Percentiles rank a stretch among this genome's conserved stretches.
These are phyloP conservation scores for Podarcis raffonei DNA, from an alignment of 2,113 vertebrate genomes.

Conservation along the genomic window DNA sequence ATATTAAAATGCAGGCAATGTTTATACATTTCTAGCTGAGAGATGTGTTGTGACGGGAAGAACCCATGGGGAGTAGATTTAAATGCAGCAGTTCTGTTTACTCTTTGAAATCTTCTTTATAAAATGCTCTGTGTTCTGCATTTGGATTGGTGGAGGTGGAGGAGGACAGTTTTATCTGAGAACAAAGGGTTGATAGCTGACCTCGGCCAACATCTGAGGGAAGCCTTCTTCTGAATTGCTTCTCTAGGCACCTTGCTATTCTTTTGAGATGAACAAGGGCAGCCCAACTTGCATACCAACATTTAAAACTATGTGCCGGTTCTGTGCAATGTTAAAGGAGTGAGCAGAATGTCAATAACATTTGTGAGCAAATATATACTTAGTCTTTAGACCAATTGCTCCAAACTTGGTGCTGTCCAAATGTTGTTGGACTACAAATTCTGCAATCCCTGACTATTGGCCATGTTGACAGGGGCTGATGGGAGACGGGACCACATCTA, in stretches of 20 bases:
- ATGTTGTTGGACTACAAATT: not conserved
- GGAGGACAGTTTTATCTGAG: not conserved
- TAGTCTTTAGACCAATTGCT: not conserved
- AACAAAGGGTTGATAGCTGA: conserved; percentile 14
- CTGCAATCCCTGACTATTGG: no score
- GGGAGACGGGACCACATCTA: no score
- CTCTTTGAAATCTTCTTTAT: conserved; percentile 25
- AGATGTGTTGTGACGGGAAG: conserved; percentile 14
- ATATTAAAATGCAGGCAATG: conserved; percentile 27
- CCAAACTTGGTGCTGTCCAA: not conserved
- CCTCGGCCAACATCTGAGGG: not conserved
- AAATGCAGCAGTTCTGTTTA: conserved; percentile 26
- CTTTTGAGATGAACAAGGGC: not conserved
- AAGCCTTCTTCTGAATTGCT: not conserved
- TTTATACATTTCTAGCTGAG: conserved; percentile 22
- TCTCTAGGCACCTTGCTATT: not conserved
- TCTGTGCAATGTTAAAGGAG: not conserved
- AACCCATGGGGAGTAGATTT: conserved; percentile 17
- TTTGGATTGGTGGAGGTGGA: not conserved
- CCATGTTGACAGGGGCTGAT: no score
- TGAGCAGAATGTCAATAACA: not conserved
- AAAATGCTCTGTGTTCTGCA: conserved; percentile 1
- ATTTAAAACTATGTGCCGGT: not conserved
- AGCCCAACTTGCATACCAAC: not conserved
- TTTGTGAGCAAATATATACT: conserved; percentile 1